These are phyloP conservation scores for Mycalesis mineus DNA, from an alignment of 2,888 invertebrate species.

Conservation along the genomic window DNA sequence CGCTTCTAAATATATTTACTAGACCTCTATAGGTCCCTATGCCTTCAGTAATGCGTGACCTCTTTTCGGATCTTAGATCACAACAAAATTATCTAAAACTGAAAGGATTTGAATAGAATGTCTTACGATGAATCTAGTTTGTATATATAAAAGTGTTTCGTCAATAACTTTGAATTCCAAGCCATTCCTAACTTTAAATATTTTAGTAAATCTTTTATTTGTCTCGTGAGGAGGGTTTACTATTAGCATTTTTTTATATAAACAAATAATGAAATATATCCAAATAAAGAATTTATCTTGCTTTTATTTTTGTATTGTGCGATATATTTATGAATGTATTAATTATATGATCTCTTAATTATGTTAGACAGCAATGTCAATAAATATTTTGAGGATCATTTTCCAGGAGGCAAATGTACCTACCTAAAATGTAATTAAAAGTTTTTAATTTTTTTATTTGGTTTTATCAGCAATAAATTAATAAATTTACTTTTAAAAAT, in stretches of 20 bases:
- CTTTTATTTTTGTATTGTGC: conserved; percentile 1
- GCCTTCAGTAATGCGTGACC: no score
- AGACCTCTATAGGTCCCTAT: no score
- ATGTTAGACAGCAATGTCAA: neutral
- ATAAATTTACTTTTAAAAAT: no score
- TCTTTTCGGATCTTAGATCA: no score
- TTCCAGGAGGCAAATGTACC: conserved; percentile 1
- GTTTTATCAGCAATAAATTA: no score
- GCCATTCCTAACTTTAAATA: conserved; percentile 6
- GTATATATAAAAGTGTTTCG: no score
- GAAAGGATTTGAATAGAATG: no score
- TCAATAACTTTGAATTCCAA: conserved; percentile 14
- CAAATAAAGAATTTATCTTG: neutral
- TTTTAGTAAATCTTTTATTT: conserved; percentile 2
- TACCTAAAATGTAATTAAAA: neutral
- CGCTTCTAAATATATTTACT: no score
- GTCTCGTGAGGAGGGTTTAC: neutral
- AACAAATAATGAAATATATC: neutral
- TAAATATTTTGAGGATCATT: neutral
- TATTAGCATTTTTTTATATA: neutral
- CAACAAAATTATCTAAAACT: no score
- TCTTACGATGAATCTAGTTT: no score
- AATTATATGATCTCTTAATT: neutral
- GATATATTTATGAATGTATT: neutral
- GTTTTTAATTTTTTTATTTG: no score